phyloP scores from a whole-genome alignment of 2,888 invertebrate species.

The Pseudoips prasinana region DNA sequence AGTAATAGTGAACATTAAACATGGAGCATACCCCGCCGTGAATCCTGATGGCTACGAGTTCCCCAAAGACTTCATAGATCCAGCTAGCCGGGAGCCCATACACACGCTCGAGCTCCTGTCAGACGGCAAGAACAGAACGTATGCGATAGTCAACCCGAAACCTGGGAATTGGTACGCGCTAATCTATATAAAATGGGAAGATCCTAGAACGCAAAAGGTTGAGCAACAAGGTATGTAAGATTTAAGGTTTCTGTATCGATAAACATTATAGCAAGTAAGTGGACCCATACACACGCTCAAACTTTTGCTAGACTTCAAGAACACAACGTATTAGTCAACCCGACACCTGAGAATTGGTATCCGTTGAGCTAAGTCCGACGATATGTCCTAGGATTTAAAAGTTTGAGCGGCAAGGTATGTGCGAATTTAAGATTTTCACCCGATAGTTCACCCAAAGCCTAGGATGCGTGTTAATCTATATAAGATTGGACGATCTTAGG shows the following conservation, averaged over 20 bases:
- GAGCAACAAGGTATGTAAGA: constrained; percentile 85
- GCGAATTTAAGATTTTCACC: no score
- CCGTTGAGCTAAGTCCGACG: no score
- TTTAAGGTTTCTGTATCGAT: not conserved
- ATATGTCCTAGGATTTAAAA: no score
- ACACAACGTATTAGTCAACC: no score
- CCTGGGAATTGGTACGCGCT: constrained; percentile 91
- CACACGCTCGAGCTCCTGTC: constrained; percentile 83
- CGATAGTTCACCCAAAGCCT: no score
- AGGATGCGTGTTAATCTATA: no score
- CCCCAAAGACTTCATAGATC: constrained; percentile 84
- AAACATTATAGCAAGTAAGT: no score
- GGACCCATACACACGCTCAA: no score
- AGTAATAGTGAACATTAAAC: constrained; percentile 87
- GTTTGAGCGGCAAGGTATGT: no score
- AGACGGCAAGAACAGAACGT: constrained; percentile 81
- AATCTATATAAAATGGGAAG: constrained; percentile 89
- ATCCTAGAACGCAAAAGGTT: constrained; percentile 87
- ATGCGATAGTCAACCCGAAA: constrained; percentile 84
- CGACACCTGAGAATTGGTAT: no score
- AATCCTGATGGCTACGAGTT: constrained; percentile 91
- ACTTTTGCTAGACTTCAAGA: no score
- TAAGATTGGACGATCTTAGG: no score
- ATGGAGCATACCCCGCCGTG: constrained; percentile 91
- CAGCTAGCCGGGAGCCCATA: constrained; percentile 67